A percentile compares a stretch with the other conserved stretches of the same genome.
These are phyloP conservation scores for Oryctolagus cuniculus DNA, from an alignment of 2,113 vertebrate genomes.

Conservation along the genomic window mOryCun1.1 NC_091434.1:159877501-159878000, in stretches of 20 bases:
- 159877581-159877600: slow-evolving; percentile 95
- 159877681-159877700: slow-evolving; percentile 98
- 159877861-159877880: not conserved
- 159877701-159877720: slow-evolving; percentile 94
- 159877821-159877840: slow-evolving; percentile 3
- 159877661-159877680: slow-evolving; percentile 96
- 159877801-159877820: not conserved
- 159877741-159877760: slow-evolving; percentile 87
- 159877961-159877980: not conserved
- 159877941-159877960: not conserved
- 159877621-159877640: slow-evolving; percentile 97
- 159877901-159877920: not conserved
- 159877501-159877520: slow-evolving; percentile 98
- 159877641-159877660: slow-evolving; percentile 96
- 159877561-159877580: slow-evolving; percentile 98
- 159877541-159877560: slow-evolving; percentile 94
- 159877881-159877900: slow-evolving; percentile 5
- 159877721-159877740: slow-evolving; percentile 94
- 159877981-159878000: not conserved
- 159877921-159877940: not conserved
- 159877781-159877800: not conserved
- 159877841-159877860: not conserved
- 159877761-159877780: not conserved
- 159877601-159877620: slow-evolving; percentile 94
- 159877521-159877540: slow-evolving; percentile 98